Evolutionary conservation across 2,113 vertebrate species (phyloP), one percentile per base, ranked within the genome.

Genomic region (Neolamprologus falcicula): DNA sequence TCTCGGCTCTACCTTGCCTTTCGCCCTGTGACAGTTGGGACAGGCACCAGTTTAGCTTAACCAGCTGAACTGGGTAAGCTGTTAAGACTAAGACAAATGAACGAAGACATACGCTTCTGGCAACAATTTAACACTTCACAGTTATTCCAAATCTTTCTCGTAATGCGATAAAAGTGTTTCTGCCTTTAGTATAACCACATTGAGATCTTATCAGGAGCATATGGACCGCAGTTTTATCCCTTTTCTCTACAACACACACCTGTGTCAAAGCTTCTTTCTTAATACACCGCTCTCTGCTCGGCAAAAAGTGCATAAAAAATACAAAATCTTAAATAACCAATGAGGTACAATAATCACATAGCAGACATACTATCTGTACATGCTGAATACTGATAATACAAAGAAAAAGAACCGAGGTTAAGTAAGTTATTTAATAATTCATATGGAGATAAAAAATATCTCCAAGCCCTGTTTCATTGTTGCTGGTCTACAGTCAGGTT

Each of bases 271-370:
- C 52, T 59, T 16, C 83, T 80, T 21, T 73, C 33, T 50, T 47
- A 37, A 79, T 28, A 83, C 1, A 4, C 42, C 16, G 42, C 42
- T 80, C 78, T 71, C 14, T 42, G n/a, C 21, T 54, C 80, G 24
- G 63, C 35, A 71, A 90, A 37, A 85, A 84, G 73, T 68, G 55
- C 89, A 93, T 94, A 4, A 94, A 94, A 94, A 90, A 95, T 93
- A 93, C 73, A 95, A 84, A 80, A 88, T 89, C 81, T 83, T 94
- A 92, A 95, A 94, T 95, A 95, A 94, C 85, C 88, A 92, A 94
- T 94, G 92, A 93, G 90, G 86, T 83, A 93, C 93, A 92, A 88
- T 92, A 94, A 94, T 94, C 92, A 92, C 89, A 82, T 85, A 79
- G 54, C 88, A 83, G 79, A 83, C 83, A 79, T 37, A 6, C 52